Base-by-base conservation (phyloP, 2,797 vertebrate species). In the Coreius guichenoti region DNA sequence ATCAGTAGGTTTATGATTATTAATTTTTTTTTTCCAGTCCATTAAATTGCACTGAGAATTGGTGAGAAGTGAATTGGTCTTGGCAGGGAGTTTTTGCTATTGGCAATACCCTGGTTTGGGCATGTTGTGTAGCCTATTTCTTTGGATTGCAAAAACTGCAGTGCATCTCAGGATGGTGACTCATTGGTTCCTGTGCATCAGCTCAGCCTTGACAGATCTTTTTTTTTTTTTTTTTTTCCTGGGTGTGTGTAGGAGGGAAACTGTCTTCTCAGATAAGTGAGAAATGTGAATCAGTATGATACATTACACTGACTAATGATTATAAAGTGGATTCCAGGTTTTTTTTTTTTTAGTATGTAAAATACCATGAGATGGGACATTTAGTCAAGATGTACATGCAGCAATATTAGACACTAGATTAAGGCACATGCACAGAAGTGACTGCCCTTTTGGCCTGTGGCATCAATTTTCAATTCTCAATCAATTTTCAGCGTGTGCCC, bases 161-260 rank as follows among this genome's bases (percentile, higher is more conserved):
- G 45, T 65, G 19, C 56, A 49, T 70, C 39, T 31, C 26, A 21
- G 31, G 26, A 45, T 68, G 29, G 51, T 72, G 87, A 86, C 14
- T 88, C 84, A 84, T 11, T 81, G 45, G 31, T 76, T 81, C 69
- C 77, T 72, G 72, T 80, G 75, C 51, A 86, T 84, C 72, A 86
- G 49, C 47, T 79, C 2, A 1, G 58, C 23, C 33, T 26, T 56
- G 65, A 39, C 49, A 1, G 9, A 65, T 36, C n/a, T 63, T 70
- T 69, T 31, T 31, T 36, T 69, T 51, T 74, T 67, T 84, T 31
- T 36, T 68, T 49, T 73, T 65, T 83, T 39, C 72, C n/a, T 74
- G 61, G 58, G 82, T 70, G 79, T 65, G 72, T 72, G 73, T 74
- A 23, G 80, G 83, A 74, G 80, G 78, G 80, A 80, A 61, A 49